Base-by-base conservation (phyloP, 2,888 invertebrate species). In the Thelaira solivaga region DNA sequence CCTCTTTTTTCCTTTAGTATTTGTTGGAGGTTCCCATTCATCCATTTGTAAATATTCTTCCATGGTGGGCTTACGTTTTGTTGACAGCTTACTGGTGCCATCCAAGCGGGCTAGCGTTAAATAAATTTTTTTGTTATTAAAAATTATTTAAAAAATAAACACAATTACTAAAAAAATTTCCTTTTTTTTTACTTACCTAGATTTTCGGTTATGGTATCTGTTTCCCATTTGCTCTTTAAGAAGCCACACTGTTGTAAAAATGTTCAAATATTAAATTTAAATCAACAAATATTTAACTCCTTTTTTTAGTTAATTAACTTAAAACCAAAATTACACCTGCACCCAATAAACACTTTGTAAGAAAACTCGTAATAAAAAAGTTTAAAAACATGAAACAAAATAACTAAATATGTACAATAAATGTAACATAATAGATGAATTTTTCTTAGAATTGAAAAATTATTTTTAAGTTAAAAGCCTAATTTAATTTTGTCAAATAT, bases 1-100 rank as follows among this genome's bases (percentile, higher is more conserved):
- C 90, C 96, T 92, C 90, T 97, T 98, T 90, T 97, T 95, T 81
- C 97, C 96, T 61, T 94, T 93, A 80, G 90, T 90, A 69, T 91
- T 90, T 53, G 87, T 88, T 49, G 80, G 81, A 67, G 92, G 91
- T 82, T 91, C 91, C 92, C 93, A 96, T 84, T 96, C 95, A 91
- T 88, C 93, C 87, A 86, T 81, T 89, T 97, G 96, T 80, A 98
- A 92, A 92, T 96, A 98, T 89, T 97, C 97, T 87, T 97, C 96
- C 93, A 98, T 94, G 73, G 96, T 95, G 1, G 84, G 82, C 29
- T 83, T 85, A 20, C 86, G 86, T 80, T 85, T 88, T 76, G 94
- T 91, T 76, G 93, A 91, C 59, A 94, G 93, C 87, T 93, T 94
- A 87, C 91, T 94, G 83, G 95, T 93, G 80, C 98, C 98, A 90